Conservation (phyloP, 1,140 invertebrate genomes). For the Nasonia vitripennis region DNA sequence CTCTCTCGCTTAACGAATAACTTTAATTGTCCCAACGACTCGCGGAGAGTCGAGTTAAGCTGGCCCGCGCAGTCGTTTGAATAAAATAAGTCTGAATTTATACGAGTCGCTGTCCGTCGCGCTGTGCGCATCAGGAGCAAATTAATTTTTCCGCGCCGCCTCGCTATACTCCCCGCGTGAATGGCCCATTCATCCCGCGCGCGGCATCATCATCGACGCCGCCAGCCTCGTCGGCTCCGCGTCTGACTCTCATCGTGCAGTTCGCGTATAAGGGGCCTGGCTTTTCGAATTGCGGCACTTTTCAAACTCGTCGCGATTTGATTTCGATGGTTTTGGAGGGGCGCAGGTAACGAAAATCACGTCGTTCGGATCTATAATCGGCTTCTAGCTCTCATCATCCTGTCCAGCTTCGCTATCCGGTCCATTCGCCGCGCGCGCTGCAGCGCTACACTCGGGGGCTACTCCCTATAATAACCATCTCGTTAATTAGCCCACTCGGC, state of each 20-base stretch:
- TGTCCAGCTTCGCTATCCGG: not conserved
- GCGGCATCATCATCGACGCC: no score
- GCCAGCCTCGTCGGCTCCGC: no score
- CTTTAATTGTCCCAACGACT: not conserved
- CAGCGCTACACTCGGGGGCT: not conserved
- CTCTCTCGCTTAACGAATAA: not conserved
- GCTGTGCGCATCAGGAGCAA: no score
- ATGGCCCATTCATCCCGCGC: no score
- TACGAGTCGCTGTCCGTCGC: no score
- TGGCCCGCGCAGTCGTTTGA: not conserved
- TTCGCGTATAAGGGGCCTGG: no score
- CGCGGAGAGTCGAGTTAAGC: not conserved
- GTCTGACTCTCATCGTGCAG: no score
- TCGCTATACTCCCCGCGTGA: no score
- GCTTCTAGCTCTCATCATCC: not conserved
- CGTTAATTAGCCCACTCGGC: constrained; percentile 4
- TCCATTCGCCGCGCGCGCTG: not conserved
- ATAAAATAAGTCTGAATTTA: not conserved
- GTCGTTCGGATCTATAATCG: no score
- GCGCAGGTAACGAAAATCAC: not conserved
- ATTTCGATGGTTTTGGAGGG: not conserved
- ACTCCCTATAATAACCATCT: constrained; percentile 8
- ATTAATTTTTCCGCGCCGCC: not conserved
- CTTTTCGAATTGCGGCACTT: no score
- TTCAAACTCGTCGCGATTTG: not conserved